phyloP scores from a whole-genome alignment of 2,888 invertebrate genomes.

The Lampropteryx suffumata region DNA sequence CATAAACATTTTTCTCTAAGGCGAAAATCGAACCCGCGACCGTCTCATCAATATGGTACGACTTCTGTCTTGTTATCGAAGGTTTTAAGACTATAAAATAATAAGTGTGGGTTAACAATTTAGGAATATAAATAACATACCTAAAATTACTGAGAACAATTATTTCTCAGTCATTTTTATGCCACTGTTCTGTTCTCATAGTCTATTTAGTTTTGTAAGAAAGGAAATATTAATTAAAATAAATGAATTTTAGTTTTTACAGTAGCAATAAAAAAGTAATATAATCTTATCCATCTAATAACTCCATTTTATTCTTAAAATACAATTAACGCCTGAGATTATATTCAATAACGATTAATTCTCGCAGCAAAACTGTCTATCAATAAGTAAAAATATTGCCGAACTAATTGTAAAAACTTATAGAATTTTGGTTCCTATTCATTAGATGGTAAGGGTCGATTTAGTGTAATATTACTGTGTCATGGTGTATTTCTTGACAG shows the following conservation, averaged over 20 bases:
- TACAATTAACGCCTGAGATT: conserved; percentile 24
- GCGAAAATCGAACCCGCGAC: too few species aligned
- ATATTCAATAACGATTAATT: conserved; percentile 23
- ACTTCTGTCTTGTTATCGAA: too few species aligned
- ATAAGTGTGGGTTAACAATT: too few species aligned
- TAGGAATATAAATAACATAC: too few species aligned
- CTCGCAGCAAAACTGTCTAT: conserved; percentile 22
- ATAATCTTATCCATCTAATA: not conserved
- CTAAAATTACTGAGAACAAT: too few species aligned
- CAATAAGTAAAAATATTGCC: conserved; percentile 4
- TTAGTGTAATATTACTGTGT: conserved; percentile 16
- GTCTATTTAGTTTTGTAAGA: not conserved
- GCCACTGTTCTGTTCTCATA: not conserved
- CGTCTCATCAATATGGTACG: too few species aligned
- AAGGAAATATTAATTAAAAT: not conserved
- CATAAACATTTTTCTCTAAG: too few species aligned
- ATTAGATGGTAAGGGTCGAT: conserved; percentile 6
- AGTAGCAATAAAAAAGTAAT: conserved; percentile 24
- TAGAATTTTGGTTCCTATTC: conserved; percentile 11
- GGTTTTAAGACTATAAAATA: too few species aligned
- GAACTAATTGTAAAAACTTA: not conserved
- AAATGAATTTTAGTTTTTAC: not conserved
- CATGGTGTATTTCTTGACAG: conserved; percentile 22
- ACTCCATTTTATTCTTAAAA: conserved; percentile 22
- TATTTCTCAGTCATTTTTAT: not conserved